Evolutionary conservation across 2,113 vertebrate species (phyloP).

Genomic region (Ahaetulla prasina): DNA sequence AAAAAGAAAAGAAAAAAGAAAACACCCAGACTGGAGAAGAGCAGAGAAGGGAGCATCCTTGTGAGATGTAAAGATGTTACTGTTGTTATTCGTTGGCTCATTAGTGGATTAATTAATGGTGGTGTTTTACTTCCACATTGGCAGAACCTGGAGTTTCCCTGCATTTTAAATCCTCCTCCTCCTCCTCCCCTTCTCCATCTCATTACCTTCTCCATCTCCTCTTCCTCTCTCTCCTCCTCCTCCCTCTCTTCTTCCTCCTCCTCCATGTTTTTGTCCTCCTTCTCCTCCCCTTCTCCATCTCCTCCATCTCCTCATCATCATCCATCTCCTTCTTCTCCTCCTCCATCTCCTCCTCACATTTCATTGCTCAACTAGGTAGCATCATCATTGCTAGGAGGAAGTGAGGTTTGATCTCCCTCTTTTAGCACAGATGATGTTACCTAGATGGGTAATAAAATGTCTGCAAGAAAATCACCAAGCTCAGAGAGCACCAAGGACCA

Average conservation of each 20-base stretch:
- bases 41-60: constrained; percentile 18
- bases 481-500: too few species aligned
- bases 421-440: too few species aligned
- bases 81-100: neutral
- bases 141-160: neutral
- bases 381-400: too few species aligned
- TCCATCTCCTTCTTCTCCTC: too few species aligned
- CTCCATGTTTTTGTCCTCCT: too few species aligned
- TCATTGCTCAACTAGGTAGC: too few species aligned
- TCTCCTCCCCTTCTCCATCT: neutral
- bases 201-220: neutral
- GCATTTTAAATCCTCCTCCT: neutral
- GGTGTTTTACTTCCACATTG: neutral
- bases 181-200: neutral
- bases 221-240: neutral
- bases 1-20: neutral
- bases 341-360: too few species aligned
- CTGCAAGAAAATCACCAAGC: too few species aligned
- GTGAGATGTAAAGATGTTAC: too few species aligned
- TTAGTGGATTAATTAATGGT: neutral
- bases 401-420: too few species aligned
- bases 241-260: neutral
- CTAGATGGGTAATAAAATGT: too few species aligned
- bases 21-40: constrained; percentile 22
- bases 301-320: neutral